Base-by-base conservation (phyloP, 2,797 vertebrate genomes). In the Onychomys torridus region DNA sequence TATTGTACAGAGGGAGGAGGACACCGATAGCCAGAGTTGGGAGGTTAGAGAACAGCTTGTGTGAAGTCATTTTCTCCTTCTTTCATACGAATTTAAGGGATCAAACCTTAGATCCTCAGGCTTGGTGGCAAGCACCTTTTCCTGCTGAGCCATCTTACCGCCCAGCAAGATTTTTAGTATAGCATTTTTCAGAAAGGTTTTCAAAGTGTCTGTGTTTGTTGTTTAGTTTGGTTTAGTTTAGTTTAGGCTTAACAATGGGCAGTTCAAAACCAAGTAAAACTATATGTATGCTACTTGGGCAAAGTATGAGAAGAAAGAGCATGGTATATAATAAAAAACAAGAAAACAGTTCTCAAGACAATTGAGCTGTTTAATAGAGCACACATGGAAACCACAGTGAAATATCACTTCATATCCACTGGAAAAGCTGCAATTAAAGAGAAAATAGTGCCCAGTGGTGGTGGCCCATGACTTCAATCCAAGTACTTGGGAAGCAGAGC, bases 91-190 rank as follows among this genome's bases (percentile, higher is more conserved):
- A 73, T 59, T 73, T 57, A 27, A 73, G 27, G 27, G 14, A 37
- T 37, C 52, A 87, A 73, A 57, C 34, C 25, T 89, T 17, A 16
- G 52, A 29, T 57, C 61, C 73, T 73, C 67, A 43, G 69, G 55
- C 29, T 59, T 75, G 27, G 14, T 76, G 11, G 55, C 55, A 75
- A 75, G 55, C 37, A 75, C 37, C 86, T 89, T 75, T 29, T 55
- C n/a, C 67, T 73, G 40, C 46, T 71, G 49, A 73, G 46, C 49
- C 46, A 55, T n/a, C 65, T 69, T 5, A 21, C 65, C 5, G 2
- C 27, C 27, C 71, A 75, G 19, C 67, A 61, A 98, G 98, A 95
- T 99, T 98, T 87, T 99, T 98, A 97, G 23, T n/a, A 37, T 49
- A 13, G 27, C 37, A 88, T 94, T 91, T 75, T 96, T 75, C 59